Evolutionary conservation across 2,888 invertebrate genomes (phyloP), one percentile per base, ranked within the genome.

Genomic region (Campoplex nolae): DNA sequence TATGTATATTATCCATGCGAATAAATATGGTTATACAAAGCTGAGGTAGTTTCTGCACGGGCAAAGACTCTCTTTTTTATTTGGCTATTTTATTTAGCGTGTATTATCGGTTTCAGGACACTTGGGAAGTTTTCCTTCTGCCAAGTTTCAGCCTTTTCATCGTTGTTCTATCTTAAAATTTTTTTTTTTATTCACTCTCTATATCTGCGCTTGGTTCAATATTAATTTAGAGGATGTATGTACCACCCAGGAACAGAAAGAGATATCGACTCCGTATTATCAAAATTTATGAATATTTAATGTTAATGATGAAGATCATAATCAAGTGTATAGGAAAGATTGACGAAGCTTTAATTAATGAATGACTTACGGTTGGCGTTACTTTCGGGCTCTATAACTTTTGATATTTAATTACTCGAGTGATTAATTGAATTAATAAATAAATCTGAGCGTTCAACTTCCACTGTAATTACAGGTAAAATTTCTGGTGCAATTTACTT

Each of bases 221-320:
- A 86, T 86, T 78, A 83, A 58, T 83, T 75, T 58, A 68, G 77
- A 32, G 62, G 35, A 48, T 77, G 78, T 45, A 70, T 70, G 68
- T 54, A 28, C 9, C 32, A 32, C 18, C 74, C 56, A 56, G 28
- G 38, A 77, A 58, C 62, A 78, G 73, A 68, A 62, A 38, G 58
- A 45, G 73, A 48, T 42, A 42, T 74, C n/a, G 23, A 70, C 38
- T 68, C 28, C 28, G 70, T 70, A 81, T 77, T 42, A n/a, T 32
- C 2, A 42, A 70, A 70, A 42, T 79, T 79, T 28, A 56, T 56
- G 56, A 79, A 70, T 38, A 58, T 70, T 18, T 6, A 58, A 45
- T 45, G 70, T 42, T 51, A 42, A 51, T 54, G 56, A 74, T 78
- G 58, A 38, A 68, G 62, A 42, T 56, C 32, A 28, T 86, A 83